Percentiles rank a stretch among this genome's conserved stretches.
Evolutionary conservation across 2,113 vertebrate genomes (phyloP).

Genomic region (Gyps fulvus): DNA sequence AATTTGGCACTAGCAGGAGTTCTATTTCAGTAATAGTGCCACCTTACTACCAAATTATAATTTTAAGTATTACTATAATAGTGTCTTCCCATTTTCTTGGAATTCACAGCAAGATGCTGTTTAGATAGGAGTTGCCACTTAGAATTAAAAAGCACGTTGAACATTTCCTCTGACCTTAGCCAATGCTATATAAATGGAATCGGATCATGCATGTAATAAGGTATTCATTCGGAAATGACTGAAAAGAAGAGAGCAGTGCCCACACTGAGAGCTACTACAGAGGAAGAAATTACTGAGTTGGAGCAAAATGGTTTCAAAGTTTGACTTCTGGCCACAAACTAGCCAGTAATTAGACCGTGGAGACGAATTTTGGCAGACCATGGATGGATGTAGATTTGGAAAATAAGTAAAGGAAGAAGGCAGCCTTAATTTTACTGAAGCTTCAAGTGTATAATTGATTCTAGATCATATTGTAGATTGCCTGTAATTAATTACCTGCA

Average conservation of each 20-base stretch:
- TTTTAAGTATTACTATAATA: neutral
- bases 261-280: neutral
- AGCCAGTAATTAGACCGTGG: neutral
- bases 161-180: neutral
- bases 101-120: neutral
- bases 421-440: neutral
- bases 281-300: neutral
- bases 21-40: conserved; percentile 17
- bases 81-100: neutral
- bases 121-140: neutral
- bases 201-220: neutral
- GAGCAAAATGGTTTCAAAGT: neutral
- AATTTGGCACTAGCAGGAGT: neutral
- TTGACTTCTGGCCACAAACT: neutral
- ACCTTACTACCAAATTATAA: conserved; percentile 2
- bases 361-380: neutral
- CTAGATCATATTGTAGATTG: neutral
- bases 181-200: neutral
- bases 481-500: neutral
- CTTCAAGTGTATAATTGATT: neutral
- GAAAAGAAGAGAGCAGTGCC: neutral
- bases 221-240: neutral
- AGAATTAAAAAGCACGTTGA: neutral
- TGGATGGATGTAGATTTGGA: neutral
- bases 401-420: neutral